Base-by-base conservation (phyloP, 53 echinoderm and acorn worm genomes). In the Temnopleurus reevesii region DNA sequence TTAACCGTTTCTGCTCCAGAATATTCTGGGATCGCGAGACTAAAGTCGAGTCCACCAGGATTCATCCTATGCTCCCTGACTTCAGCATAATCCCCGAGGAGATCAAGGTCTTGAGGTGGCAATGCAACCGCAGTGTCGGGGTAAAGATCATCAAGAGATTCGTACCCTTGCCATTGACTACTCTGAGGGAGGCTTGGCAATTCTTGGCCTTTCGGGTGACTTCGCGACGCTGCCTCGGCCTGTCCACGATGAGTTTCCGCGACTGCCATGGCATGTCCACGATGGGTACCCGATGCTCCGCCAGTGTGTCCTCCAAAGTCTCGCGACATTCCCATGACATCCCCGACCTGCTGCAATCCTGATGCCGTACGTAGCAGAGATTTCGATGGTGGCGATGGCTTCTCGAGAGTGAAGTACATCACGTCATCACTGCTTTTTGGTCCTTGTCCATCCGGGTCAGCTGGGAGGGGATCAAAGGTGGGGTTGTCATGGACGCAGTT, bases 381-480 rank as follows among this genome's bases (percentile, higher is more conserved):
- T 13, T 49, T 4, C 49, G 17, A 2, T 56, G 56, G 56, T 4
- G 33, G 35, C 2, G 65, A 35, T 65, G 65, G 35, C 18, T 65
- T 33, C 65, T 65, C 65, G 18, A 65, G 36, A 19, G 65, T 65
- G 35, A 34, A 65, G 65, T 65, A 65, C 35, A 65, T 65, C 33
- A 65, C 35, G 1, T 17, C 65, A 4, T 56, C 19, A 24, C 35
- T 33, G 65, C 65, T 19, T 35, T 65, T 65, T 3, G 2, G 18
- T 34, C 8, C 19, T 4, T 35, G 17, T 2, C 4, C 65, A 65
- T 65, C 35, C 19, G 17, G 5, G 35, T 6, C 7, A 35, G 17
- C 17, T 34, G 3, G 5, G 18, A 23, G 21, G 19, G 56, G 56
- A n/a, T 65, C 65, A 8, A 65, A 9, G 2, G 0, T 35, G 18